Base-by-base conservation (phyloP, 2,797 vertebrate genomes). In the Rhynchonycteris naso region DNA sequence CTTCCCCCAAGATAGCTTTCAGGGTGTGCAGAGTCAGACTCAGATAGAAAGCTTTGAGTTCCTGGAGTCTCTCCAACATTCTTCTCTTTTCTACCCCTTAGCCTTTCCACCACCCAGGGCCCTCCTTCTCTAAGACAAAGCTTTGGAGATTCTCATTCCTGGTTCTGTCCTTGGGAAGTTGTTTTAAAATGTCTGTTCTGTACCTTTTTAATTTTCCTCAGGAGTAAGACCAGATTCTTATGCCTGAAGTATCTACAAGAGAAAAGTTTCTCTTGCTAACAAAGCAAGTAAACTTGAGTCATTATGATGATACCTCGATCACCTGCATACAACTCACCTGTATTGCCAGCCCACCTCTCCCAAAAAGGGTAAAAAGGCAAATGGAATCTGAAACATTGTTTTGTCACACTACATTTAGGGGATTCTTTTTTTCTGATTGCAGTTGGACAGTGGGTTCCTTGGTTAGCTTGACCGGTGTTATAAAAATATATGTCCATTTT, bases 151-250 rank as follows among this genome's bases (percentile, higher is more conserved):
- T 43, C 58, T 93, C 58, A 21, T 88, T 59, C 61, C 72, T 94
- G n/a, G 18, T 19, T 96, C 63, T 66, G 11, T 59, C 47, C 50
- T 66, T 66, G 58, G 38, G 30, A 38, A 76, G 50, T 0, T 69
- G 7, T 93, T 96, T 75, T 54, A 68, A 50, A 93, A 83, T 56
- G 56, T 93, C 74, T 58, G 2, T 54, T 94, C 52, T 72, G 7
- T 69, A 75, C 71, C 47, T 75, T 61, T 91, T 95, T 79, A 71
- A n/a, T 38, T 91, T 92, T 50, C 38, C 50, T 33, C n/a, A 89
- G n/a, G 16, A 89, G 33, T 86, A 83, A 50, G 50, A n/a, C n/a
- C 30, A 47, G 59, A 93, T 76, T 88, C 82, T 92, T 71, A 74
- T 30, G 47, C 14, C 33, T 59, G 13, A 76, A 81, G 24, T 28